Base-by-base conservation (phyloP, 2,888 invertebrate species). In the Bruchidius siliquastri region DNA sequence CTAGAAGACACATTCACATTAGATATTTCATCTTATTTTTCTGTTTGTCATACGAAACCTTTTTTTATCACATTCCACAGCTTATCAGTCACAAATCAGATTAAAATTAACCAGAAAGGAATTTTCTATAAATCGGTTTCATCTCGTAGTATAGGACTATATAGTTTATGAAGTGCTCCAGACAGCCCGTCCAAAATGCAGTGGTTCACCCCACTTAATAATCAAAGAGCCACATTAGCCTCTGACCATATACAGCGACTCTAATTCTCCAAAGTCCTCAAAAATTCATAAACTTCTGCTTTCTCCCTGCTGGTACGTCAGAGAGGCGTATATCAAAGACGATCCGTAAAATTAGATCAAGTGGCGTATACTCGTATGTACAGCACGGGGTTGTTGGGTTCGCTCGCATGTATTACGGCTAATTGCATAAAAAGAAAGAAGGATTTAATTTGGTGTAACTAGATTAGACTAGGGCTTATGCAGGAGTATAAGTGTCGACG, bases 381-480 rank as follows among this genome's bases (percentile, higher is more conserved):
- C 30, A 30, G 30, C 3, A 8, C 30, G 8, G 30, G 30, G 30
- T 49, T 49, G 49, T 13, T 49, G 49, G 49, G 49, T 18, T 13
- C 49, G 26, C 26, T 26, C 3, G 26, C 26, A 26, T 8, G 49
- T 49, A 49, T 49, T 49, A 49, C 71, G 71, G 71, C 66, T 74
- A 74, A 74, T 74, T 74, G 72, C 71, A 72, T 74, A 73, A 74
- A 73, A 74, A 72, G 73, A 74, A 74, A 74, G 74, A 74, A 74
- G 72, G 74, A 74, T 74, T 74, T 74, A 74, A 74, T 74, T 74
- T 73, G 49, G 13, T 13, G 49, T 49, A 49, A 49, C 49, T 13
- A 13, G 49, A 49, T 49, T 49, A 49, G 10, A 13, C 18, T 1
- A 13, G 10, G 18, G 49, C 49, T 18, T 49, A 49, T 49, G 49